These are phyloP conservation scores for Teleogryllus oceanicus DNA, from an alignment of 2,888 invertebrate genomes.

Conservation along the genomic window DNA sequence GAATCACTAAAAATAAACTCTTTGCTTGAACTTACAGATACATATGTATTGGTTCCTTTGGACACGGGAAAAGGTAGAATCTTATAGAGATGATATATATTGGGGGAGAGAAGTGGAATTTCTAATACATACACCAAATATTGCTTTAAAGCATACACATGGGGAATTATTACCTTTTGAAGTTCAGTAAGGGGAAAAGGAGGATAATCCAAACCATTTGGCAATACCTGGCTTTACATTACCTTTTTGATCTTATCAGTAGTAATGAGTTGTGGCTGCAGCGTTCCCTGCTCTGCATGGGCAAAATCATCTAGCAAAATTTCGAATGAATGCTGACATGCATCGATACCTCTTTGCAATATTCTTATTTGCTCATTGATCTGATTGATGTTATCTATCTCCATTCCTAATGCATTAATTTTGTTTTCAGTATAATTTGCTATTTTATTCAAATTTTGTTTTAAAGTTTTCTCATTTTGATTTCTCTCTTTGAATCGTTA, in stretches of 20 bases:
- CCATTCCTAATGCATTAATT: no score
- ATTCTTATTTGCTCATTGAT: no score
- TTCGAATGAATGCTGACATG: conserved; percentile 26
- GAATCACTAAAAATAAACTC: no score
- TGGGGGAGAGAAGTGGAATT: no score
- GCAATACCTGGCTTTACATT: neutral
- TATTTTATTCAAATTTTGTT: neutral
- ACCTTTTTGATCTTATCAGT: neutral
- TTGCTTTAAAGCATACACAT: conserved; percentile 3
- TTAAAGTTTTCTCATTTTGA: conserved; percentile 23
- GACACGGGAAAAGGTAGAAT: no score
- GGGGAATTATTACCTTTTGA: conserved; percentile 12
- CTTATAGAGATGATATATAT: no score
- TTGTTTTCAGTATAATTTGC: no score
- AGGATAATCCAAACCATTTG: neutral
- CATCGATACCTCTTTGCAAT: conserved; percentile 20
- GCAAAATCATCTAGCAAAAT: neutral
- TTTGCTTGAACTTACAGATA: no score
- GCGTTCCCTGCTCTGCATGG: neutral
- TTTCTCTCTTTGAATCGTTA: conserved; percentile 21
- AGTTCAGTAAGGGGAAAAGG: conserved; percentile 23
- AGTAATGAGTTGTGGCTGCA: no score
- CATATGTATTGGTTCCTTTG: no score
- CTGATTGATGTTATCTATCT: no score
- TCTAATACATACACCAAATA: conserved; percentile 24